Evolutionary conservation across 1,140 invertebrate genomes (phyloP), one percentile per base, ranked within the genome.

Genomic region (Sycophila sp.): DNA sequence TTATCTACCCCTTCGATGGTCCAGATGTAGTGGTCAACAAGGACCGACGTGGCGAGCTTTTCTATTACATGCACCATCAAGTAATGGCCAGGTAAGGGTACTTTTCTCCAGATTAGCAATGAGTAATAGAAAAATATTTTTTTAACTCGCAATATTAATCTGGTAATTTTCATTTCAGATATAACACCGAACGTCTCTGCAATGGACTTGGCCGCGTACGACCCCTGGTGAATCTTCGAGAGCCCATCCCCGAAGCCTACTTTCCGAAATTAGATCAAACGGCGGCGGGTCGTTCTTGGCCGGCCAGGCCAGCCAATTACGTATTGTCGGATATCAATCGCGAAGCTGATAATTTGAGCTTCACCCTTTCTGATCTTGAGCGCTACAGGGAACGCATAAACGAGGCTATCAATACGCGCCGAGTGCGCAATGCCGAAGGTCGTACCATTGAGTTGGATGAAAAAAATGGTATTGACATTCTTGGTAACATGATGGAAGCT

Each of bases 401-500:
- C 19, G 89, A 92, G 59, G 94, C 93, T 8, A 90, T 94, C 51
- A 88, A 89, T 30, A 92, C 91, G 42, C 82, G 87, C 32, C 87
- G 92, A 7, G 68, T 77, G 4, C 75, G 87, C 81, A 36, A 24
- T 17, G 76, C 81, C 7, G 86, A 86, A 28, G 89, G 89, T 2
- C 81, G 87, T 10, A 83, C 83, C 2, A 77, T 91, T 15, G 75
- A 79, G 0, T 75, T 94, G 30, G 89, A 89, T 45, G 92, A 94
- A 77, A 81, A 85, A 1, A 89, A 86, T 1, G 94, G 94, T 11
- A 95, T 96, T 62, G 92, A 96, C 74, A 86, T 92, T 30, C 83
- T 96, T 5, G 94, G 94, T 8, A 93, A 95, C 77, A 89, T 95
- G 65, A 87, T 96, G 72, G 94, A 96, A 81, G 81, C 87, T 0